These are phyloP conservation scores for Ectropis crepuscularia DNA, from an alignment of 2,888 invertebrate species.

Conservation along the genomic window DNA sequence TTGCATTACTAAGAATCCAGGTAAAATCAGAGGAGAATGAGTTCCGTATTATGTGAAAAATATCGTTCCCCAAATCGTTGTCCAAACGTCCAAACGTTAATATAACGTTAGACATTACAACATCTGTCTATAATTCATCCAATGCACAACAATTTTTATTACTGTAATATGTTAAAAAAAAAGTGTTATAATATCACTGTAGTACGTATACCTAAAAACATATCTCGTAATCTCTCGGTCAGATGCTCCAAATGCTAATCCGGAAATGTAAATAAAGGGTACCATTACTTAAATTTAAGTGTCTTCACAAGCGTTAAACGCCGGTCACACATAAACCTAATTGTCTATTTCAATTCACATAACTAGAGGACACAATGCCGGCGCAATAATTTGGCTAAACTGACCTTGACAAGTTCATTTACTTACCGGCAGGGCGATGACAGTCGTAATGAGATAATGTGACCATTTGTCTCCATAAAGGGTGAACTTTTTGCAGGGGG, in stretches of 20 bases:
- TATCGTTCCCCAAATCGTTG: not conserved
- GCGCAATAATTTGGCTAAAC: conserved; percentile 53
- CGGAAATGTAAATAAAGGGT: conserved; percentile 24
- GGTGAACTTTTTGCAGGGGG: conserved; percentile 42
- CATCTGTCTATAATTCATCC: too few relatives aligned
- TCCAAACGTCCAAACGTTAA: too few relatives aligned
- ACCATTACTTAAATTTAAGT: conserved; percentile 18
- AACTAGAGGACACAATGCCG: conserved; percentile 52
- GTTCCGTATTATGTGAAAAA: not conserved
- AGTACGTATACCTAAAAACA: conserved; percentile 30
- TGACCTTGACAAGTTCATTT: conserved; percentile 68
- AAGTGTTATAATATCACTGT: too few relatives aligned
- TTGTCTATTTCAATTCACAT: conserved; percentile 63
- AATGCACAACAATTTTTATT: too few relatives aligned
- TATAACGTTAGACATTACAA: too few relatives aligned
- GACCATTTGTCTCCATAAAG: conserved; percentile 45
- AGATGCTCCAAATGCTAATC: conserved; percentile 18
- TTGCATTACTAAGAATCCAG: conserved; percentile 45
- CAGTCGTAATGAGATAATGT: conserved; percentile 51
- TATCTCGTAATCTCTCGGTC: conserved; percentile 6
- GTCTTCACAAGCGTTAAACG: conserved; percentile 33
- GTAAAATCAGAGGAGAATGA: conserved; percentile 41
- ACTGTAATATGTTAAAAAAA: too few relatives aligned
- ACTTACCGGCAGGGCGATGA: conserved; percentile 45
- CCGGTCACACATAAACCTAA: conserved; percentile 56